These are phyloP conservation scores for Hapalemur alaotrensis DNA, from an alignment of 2,797 vertebrate genomes.

Conservation along the genomic window DNA sequence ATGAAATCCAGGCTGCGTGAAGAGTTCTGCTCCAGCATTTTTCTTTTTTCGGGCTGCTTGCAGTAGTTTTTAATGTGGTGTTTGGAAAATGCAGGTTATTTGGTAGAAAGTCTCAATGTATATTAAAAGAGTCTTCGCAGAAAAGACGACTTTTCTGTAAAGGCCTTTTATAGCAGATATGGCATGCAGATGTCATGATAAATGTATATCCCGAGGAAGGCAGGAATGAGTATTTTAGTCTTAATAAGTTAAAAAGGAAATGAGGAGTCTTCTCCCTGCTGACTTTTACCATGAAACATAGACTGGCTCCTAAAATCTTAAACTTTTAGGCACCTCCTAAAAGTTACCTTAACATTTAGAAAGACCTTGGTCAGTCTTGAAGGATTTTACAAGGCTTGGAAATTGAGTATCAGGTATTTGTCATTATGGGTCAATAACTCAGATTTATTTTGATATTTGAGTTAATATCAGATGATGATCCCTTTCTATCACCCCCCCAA, in stretches of 20 bases:
- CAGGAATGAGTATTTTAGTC: neutral
- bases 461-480: neutral
- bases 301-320: neutral
- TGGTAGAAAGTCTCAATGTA: constrained; percentile 45
- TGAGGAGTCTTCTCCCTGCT: neutral
- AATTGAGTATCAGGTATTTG: neutral
- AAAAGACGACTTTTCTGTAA: constrained; percentile 10
- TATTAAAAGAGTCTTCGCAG: constrained; percentile 46
- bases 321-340: neutral
- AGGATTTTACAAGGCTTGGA: constrained; percentile 22
- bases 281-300: neutral
- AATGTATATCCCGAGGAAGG: neutral
- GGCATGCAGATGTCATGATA: constrained; percentile 13
- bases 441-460: constrained; percentile 28
- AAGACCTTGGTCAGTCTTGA: neutral
- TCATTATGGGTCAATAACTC: neutral
- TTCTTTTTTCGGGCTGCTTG: neutral
- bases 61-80: constrained; percentile 60
- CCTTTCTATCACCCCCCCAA: neutral
- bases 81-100: constrained; percentile 63
- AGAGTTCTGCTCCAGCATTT: constrained; percentile 37
- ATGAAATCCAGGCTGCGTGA: constrained; percentile 58
- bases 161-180: constrained; percentile 44
- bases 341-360: neutral
- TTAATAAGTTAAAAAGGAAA: neutral